Conservation (phyloP, 2,797 vertebrate species). For the Bryconaethiops microstoma region DNA sequence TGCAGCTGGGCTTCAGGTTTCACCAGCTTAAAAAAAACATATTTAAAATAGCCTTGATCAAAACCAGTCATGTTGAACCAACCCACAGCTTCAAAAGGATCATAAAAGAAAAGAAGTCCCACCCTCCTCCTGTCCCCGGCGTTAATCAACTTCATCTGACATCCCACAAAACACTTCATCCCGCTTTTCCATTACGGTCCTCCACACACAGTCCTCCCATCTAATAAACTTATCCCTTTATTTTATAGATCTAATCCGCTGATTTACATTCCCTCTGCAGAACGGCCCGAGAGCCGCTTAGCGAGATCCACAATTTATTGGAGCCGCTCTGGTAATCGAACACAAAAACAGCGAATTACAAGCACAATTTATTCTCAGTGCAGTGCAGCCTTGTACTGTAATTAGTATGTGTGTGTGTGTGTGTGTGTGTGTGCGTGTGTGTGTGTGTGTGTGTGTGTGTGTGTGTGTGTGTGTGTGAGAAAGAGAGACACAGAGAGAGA, state of each 20-base stretch:
- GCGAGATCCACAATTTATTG: constrained; percentile 61
- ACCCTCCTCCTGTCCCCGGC: too few relatives aligned
- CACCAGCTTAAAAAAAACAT: too few relatives aligned
- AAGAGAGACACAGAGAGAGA: background rate
- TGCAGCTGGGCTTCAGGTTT: too few relatives aligned
- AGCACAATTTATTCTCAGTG: constrained; percentile 58
- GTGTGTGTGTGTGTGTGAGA: background rate
- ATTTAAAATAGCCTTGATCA: too few relatives aligned
- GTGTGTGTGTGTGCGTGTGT: constrained; percentile 9
- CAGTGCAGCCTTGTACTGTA: constrained; percentile 40
- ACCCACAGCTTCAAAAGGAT: constrained; percentile 36
- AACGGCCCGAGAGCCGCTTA: constrained; percentile 43
- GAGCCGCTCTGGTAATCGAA: constrained; percentile 61
- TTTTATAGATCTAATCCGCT: constrained; percentile 68
- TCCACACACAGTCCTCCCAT: constrained; percentile 51
- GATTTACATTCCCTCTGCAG: constrained; percentile 49
- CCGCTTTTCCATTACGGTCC: constrained; percentile 10
- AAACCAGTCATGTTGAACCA: too few relatives aligned
- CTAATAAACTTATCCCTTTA: constrained; percentile 66
- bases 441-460: constrained; percentile 9
- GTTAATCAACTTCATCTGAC: background rate
- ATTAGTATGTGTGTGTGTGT: constrained; percentile 33
- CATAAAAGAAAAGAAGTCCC: background rate
- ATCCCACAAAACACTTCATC: background rate
- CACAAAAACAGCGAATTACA: constrained; percentile 58